A percentile compares a stretch with the other conserved stretches of the same genome.
Evolutionary conservation across 2,113 vertebrate species (phyloP).

Genomic region (Phylloscopus whistleri): DNA sequence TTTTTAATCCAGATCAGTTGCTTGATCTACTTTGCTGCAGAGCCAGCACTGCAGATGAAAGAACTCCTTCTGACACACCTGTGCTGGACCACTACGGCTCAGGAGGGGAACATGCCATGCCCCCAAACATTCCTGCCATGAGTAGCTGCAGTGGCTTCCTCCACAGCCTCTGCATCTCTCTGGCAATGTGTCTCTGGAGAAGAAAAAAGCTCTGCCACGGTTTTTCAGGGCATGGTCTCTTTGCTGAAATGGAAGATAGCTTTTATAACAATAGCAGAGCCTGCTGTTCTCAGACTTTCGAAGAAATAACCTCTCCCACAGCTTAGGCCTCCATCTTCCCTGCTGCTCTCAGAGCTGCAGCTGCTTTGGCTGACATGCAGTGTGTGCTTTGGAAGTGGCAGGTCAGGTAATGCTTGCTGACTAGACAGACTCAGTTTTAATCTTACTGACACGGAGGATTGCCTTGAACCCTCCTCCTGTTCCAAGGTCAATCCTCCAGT

Average conservation of each 20-base stretch:
- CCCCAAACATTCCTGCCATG: rapidly evolving
- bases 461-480: not conserved
- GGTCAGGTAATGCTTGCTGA: conserved; percentile 14
- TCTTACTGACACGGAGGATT: conserved; percentile 33
- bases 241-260: not conserved
- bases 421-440: conserved; percentile 22
- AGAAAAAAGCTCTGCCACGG: not conserved
- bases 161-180: not conserved
- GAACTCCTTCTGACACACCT: not conserved
- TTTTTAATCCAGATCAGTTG: conserved; percentile 50
- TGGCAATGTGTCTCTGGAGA: not conserved
- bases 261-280: not conserved
- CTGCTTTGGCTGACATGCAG: not conserved
- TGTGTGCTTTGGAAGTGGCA: not conserved
- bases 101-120: rapidly evolving
- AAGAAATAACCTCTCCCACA: not conserved
- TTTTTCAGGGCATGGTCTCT: not conserved
- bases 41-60: not conserved
- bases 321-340: not conserved
- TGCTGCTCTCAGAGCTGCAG: not conserved
- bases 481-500: conserved; percentile 31
- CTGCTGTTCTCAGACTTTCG: not conserved
- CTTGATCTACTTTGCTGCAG: conserved; percentile 20
- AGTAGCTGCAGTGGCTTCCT: not conserved
- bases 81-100: not conserved